A percentile compares a stretch with the other conserved stretches of the same genome.
Evolutionary conservation across 2,888 invertebrate species (phyloP).

Genomic region (Monochamus alternatus): DNA sequence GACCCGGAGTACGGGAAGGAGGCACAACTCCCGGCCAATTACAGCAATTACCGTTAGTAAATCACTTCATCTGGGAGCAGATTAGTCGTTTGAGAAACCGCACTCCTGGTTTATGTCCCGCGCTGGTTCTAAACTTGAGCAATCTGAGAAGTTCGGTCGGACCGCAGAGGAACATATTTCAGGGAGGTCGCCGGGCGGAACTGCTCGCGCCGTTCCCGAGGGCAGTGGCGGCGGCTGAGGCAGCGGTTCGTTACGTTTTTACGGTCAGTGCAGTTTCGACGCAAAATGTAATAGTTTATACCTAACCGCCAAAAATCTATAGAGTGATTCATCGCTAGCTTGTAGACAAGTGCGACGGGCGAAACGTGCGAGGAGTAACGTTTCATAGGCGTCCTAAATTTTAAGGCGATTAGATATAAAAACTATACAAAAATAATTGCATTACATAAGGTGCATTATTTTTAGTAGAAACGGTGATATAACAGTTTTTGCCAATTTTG

Average conservation of each 20-base stretch:
- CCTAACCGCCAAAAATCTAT: too few relatives aligned
- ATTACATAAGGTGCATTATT: too few relatives aligned
- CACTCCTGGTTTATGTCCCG: slow-evolving; percentile 62
- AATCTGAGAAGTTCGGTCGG: slow-evolving; percentile 64
- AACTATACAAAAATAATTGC: too few relatives aligned
- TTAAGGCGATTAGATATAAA: too few relatives aligned
- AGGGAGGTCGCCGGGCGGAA: slow-evolving; percentile 50
- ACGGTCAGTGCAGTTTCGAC: neutral
- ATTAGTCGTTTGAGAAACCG: slow-evolving; percentile 68
- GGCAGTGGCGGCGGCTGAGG: slow-evolving; percentile 15
- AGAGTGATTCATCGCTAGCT: too few relatives aligned
- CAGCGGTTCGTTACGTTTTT: slow-evolving; percentile 21
- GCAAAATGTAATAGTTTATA: too few relatives aligned
- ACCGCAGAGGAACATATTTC: slow-evolving; percentile 68
- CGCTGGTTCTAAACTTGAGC: slow-evolving; percentile 61
- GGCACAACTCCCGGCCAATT: slow-evolving; percentile 61
- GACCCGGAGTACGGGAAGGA: slow-evolving; percentile 35
- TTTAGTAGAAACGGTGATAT: too few relatives aligned
- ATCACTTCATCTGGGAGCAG: slow-evolving; percentile 69
- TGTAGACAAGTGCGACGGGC: too few relatives aligned
- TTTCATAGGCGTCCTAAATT: too few relatives aligned
- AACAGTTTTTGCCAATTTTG: too few relatives aligned
- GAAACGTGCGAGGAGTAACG: too few relatives aligned
- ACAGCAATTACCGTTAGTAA: slow-evolving; percentile 68
- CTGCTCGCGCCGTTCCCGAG: neutral